These are phyloP conservation scores for Endomychus coccineus DNA, from an alignment of 2,888 invertebrate species.

Conservation along the genomic window DNA sequence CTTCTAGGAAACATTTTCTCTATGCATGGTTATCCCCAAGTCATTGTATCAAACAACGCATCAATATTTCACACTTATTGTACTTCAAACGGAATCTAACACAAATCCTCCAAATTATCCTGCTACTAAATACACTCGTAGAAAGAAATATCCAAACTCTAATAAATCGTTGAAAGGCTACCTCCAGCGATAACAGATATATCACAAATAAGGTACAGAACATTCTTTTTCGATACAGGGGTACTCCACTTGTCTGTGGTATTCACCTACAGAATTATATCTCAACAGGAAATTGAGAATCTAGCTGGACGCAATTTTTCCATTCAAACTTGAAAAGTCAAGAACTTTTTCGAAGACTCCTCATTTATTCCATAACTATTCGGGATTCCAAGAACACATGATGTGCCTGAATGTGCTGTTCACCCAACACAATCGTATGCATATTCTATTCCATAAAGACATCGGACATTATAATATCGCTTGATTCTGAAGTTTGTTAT, in stretches of 20 bases:
- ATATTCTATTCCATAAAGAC: too few species aligned
- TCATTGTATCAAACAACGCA: neutral
- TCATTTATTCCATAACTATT: too few species aligned
- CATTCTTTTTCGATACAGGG: neutral
- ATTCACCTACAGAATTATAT: neutral
- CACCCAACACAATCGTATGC: too few species aligned
- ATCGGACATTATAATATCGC: too few species aligned
- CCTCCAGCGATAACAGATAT: neutral
- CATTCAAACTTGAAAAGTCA: neutral
- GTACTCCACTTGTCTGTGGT: neutral
- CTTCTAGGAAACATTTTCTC: neutral
- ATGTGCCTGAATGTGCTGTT: too few species aligned
- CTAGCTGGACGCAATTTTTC: neutral
- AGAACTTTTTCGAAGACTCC: neutral
- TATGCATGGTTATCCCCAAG: neutral
- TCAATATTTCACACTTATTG: too few species aligned
- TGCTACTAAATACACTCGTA: neutral
- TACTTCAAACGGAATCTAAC: neutral
- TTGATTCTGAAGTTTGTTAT: too few species aligned
- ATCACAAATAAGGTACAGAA: constrained; percentile 1
- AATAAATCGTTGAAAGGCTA: neutral
- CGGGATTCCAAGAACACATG: too few species aligned
- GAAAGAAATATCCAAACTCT: neutral
- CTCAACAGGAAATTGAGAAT: neutral
- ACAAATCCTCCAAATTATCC: neutral